A percentile compares a stretch with the other conserved stretches of the same genome.
Evolutionary conservation across 2,113 vertebrate species (phyloP).

Genomic region (Cygnus atratus): DNA sequence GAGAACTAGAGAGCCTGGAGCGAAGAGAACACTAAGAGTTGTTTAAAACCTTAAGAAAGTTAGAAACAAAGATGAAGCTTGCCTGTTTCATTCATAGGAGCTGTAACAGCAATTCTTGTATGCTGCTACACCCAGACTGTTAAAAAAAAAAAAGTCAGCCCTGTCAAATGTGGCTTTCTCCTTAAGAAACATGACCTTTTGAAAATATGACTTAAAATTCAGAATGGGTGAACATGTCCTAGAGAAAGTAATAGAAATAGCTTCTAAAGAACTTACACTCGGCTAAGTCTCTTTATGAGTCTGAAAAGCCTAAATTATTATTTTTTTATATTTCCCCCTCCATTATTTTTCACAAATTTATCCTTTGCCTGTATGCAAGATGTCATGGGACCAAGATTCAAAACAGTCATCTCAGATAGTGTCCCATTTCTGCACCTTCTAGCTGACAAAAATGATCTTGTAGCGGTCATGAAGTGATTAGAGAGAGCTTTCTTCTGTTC

Average conservation of each 20-base stretch:
- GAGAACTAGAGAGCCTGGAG: conserved; percentile 33
- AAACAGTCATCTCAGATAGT: not conserved
- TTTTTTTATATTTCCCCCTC: not conserved
- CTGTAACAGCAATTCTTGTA: not conserved
- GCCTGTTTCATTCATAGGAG: not conserved
- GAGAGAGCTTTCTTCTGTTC: not conserved
- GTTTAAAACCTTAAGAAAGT: conserved; percentile 13
- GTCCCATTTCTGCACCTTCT: not conserved
- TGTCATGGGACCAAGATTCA: not conserved
- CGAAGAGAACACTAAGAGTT: not conserved
- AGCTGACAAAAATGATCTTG: not conserved
- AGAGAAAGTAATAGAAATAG: not conserved
- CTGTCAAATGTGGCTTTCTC: not conserved
- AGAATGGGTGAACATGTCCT: not conserved
- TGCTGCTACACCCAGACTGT: not conserved
- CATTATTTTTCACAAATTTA: conserved; percentile 18
- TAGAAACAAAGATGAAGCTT: not conserved
- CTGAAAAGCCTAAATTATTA: not conserved
- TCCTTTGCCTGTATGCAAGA: not conserved
- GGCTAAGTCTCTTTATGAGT: not conserved
- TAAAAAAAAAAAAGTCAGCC: not conserved
- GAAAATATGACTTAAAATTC: not conserved
- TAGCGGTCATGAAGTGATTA: not conserved
- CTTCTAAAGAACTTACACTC: conserved; percentile 10
- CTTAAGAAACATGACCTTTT: not conserved